Conservation (phyloP, 2,888 invertebrate genomes). For the Drosophila nr. perissopoda region DNA sequence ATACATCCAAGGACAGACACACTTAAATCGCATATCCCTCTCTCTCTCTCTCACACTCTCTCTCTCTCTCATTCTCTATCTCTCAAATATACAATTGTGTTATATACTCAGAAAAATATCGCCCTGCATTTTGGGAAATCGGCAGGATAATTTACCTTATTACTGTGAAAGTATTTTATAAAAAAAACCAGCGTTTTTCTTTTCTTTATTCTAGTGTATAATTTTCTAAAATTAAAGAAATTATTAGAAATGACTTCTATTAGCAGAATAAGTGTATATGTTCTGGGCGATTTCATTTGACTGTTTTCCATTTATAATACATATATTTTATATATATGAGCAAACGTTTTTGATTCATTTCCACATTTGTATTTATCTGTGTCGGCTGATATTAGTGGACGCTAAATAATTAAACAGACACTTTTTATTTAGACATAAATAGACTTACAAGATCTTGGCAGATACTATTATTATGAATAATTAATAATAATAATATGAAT, state of each 20-base stretch:
- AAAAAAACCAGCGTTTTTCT: background rate
- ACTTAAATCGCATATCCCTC: background rate
- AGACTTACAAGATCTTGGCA: background rate
- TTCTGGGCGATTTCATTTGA: no score
- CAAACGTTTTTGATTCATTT: no score
- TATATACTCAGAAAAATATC: background rate
- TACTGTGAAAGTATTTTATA: background rate
- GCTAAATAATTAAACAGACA: background rate
- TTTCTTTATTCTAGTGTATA: background rate
- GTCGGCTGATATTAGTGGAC: background rate
- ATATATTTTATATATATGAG: no score
- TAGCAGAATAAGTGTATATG: no score
- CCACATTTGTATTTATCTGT: no score
- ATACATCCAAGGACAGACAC: constrained; percentile 1
- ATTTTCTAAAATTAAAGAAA: background rate
- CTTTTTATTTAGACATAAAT: background rate
- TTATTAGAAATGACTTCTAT: no score
- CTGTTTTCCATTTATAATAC: no score
- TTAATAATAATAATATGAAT: background rate
- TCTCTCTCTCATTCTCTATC: background rate
- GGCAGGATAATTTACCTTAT: background rate
- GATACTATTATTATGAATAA: background rate
- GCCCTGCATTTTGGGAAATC: background rate
- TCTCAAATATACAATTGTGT: background rate
- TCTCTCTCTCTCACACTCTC: background rate